phyloP scores from a whole-genome alignment of 2,888 invertebrate genomes.

The Pachycephus smyrnensis region DNA sequence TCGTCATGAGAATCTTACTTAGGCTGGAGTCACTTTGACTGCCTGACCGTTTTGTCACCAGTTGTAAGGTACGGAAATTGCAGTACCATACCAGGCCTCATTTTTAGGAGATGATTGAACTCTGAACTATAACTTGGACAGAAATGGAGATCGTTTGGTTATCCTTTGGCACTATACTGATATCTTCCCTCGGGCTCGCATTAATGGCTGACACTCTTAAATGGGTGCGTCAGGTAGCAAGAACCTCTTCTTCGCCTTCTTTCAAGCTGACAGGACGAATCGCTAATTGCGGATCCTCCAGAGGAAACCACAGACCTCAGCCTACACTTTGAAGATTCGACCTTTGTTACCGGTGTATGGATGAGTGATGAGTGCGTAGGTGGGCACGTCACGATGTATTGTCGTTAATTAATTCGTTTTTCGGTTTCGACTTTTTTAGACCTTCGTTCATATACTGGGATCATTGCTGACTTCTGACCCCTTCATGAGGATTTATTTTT shows the following conservation, averaged over 20 bases:
- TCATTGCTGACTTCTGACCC: background rate
- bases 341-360: background rate
- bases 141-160: background rate
- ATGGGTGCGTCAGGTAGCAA: background rate
- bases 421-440: background rate
- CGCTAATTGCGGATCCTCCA: background rate
- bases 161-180: background rate
- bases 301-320: background rate
- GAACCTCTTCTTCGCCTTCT: background rate
- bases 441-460: background rate
- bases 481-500: background rate
- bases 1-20: conserved; percentile 46
- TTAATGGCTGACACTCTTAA: background rate
- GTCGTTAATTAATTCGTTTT: conserved; percentile 8
- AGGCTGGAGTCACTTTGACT: background rate
- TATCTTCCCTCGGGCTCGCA: background rate
- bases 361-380: conserved; percentile 8
- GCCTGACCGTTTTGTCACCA: background rate
- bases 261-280: background rate
- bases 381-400: background rate
- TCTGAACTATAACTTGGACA: background rate
- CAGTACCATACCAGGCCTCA: background rate
- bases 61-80: background rate
- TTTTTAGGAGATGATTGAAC: background rate
- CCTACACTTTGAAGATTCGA: background rate